A percentile compares a stretch with the other conserved stretches of the same genome.
phyloP scores from a whole-genome alignment of 2,113 vertebrate genomes.

The Irena cyanogastra region DNA sequence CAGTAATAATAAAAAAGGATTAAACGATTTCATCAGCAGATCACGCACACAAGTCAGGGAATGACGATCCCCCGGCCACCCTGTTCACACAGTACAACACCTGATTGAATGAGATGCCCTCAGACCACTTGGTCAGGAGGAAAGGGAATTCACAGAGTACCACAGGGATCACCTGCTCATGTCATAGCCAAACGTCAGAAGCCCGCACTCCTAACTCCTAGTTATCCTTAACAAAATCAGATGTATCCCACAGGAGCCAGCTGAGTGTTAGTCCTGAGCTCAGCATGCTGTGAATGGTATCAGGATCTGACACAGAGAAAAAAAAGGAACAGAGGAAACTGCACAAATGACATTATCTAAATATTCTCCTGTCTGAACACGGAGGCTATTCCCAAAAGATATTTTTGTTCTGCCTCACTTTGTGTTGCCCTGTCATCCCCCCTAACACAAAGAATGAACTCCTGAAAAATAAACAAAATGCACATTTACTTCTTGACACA shows the following conservation, averaged over 20 bases:
- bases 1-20: constrained; percentile 71
- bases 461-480: neutral
- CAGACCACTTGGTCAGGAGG: neutral
- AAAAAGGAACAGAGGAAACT: neutral
- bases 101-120: constrained; percentile 35
- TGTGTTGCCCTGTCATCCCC: neutral
- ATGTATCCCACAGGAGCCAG: neutral
- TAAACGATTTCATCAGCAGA: constrained; percentile 37
- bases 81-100: constrained; percentile 28
- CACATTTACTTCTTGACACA: neutral
- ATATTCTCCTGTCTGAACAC: neutral
- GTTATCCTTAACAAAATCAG: neutral
- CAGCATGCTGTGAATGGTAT: neutral
- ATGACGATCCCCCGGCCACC: neutral
- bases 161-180: neutral
- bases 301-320: neutral
- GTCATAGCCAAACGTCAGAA: neutral
- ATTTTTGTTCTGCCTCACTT: neutral
- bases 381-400: neutral
- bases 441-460: neutral
- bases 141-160: neutral
- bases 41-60: constrained; percentile 19
- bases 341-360: neutral
- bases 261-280: neutral
- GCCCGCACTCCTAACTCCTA: neutral